Evolutionary conservation across 2,113 vertebrate species (phyloP).

Genomic region (Lagopus muta): DNA sequence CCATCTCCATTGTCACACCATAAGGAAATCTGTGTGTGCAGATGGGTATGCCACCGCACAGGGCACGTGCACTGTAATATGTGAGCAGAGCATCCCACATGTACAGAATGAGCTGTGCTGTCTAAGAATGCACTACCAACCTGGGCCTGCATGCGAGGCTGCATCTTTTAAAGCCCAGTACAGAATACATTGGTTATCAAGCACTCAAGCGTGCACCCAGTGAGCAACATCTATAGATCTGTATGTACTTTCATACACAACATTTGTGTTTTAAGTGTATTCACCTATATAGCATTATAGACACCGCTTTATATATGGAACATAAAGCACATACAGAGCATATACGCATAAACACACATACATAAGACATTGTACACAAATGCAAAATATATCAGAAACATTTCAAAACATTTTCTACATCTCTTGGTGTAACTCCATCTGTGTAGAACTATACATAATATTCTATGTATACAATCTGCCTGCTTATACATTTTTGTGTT

Average conservation of each 20-base stretch:
- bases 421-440: too few relatives aligned
- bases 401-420: not conserved
- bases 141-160: fast-evolving
- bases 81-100: fast-evolving
- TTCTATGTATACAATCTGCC: not conserved
- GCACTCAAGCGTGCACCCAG: not conserved
- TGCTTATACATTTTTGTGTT: not conserved
- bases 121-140: fast-evolving
- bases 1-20: not conserved
- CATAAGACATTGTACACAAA: not conserved
- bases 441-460: not conserved
- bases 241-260: not conserved
- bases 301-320: not conserved
- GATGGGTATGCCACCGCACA: fast-evolving
- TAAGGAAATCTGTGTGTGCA: not conserved
- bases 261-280: not conserved
- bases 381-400: not conserved
- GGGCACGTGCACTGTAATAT: not conserved
- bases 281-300: not conserved
- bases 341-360: not conserved
- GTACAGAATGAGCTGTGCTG: fast-evolving
- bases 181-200: not conserved
- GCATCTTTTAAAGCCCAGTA: fast-evolving
- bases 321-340: not conserved
- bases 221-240: not conserved